Percentiles rank a stretch among this genome's conserved stretches.
These are phyloP conservation scores for Myotis yumanensis DNA, from an alignment of 2,113 vertebrate species.

Conservation along the genomic window DNA sequence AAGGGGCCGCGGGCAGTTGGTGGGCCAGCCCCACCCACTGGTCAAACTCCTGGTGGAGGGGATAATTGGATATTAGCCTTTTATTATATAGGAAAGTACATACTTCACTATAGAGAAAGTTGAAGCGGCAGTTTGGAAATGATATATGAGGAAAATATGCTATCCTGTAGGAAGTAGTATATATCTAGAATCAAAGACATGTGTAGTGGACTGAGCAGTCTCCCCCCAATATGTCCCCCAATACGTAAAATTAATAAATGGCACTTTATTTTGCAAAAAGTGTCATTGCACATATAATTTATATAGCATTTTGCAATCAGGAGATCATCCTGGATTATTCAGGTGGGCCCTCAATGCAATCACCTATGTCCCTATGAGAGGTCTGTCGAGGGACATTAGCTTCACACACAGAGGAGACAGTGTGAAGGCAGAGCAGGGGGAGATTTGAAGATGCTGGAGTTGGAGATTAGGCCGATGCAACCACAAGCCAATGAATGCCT, in stretches of 20 bases:
- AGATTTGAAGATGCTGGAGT: neutral
- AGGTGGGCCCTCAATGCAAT: neutral
- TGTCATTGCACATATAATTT: neutral
- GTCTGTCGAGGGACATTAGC: neutral
- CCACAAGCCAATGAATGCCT: neutral
- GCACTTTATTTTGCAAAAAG: neutral
- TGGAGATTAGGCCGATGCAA: neutral
- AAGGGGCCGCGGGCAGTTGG: too few relatives aligned
- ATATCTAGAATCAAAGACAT: neutral
- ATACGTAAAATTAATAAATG: neutral
- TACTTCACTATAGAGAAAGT: neutral
- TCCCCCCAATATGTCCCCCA: neutral
- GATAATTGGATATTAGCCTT: too few relatives aligned
- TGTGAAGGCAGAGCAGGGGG: neutral
- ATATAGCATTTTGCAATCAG: neutral
- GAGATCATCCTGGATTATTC: neutral
- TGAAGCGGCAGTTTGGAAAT: neutral
- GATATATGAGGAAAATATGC: neutral
- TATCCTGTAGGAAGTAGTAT: neutral
- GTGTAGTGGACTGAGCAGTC: neutral
- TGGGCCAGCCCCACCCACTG: too few relatives aligned
- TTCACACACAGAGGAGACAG: neutral
- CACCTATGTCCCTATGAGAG: neutral
- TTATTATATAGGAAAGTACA: neutral
- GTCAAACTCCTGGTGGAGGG: too few relatives aligned